A percentile compares a stretch with the other conserved stretches of the same genome.
phyloP scores from a whole-genome alignment of 2,888 invertebrate genomes.

The Unio delphinus region DNA sequence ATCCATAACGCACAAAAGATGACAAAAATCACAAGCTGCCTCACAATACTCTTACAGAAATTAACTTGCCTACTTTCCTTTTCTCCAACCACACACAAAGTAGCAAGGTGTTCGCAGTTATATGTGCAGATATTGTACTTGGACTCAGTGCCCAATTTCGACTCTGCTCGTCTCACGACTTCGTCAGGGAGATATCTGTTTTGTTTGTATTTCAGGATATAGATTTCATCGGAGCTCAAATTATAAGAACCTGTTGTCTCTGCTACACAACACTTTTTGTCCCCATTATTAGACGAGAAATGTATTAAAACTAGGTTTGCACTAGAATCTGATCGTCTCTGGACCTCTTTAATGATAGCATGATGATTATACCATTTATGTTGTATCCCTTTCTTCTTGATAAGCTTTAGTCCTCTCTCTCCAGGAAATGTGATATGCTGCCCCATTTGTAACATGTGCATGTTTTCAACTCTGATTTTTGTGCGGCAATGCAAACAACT shows the following conservation, averaged over 20 bases:
- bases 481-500: too few relatives aligned
- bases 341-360: conserved; percentile 5
- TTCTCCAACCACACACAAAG: conserved; percentile 5
- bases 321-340: not conserved
- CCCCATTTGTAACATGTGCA: too few relatives aligned
- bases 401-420: too few relatives aligned
- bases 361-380: conserved; percentile 4
- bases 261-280: not conserved
- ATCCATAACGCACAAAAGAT: too few relatives aligned
- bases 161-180: conserved; percentile 4
- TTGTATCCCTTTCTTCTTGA: too few relatives aligned
- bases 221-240: conserved; percentile 4
- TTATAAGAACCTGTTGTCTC: not conserved
- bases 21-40: too few relatives aligned
- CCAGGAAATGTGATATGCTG: too few relatives aligned
- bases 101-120: conserved; percentile 9
- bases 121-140: not conserved
- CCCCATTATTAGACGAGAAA: not conserved
- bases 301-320: conserved; percentile 7
- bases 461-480: too few relatives aligned
- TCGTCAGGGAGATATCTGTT: not conserved
- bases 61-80: conserved; percentile 2
- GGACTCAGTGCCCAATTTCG: not conserved
- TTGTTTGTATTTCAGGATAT: not conserved
- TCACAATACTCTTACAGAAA: too few relatives aligned